These are phyloP conservation scores for Acleris cristana DNA, from an alignment of 2,888 invertebrate species.

Conservation along the genomic window DNA sequence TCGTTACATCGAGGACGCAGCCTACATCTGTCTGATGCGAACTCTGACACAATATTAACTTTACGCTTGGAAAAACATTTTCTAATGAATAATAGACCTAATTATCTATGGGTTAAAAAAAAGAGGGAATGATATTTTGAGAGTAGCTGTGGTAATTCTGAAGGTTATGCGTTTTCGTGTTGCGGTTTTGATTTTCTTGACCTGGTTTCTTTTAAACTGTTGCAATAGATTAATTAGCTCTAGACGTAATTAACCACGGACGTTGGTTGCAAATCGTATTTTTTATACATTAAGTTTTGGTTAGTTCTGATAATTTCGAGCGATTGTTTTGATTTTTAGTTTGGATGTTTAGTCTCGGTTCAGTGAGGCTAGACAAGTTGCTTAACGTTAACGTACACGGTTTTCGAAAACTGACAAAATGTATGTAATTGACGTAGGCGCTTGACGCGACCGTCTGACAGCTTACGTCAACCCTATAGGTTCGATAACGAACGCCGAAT, in stretches of 20 bases:
- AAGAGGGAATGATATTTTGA: not conserved
- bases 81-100: conserved; percentile 17
- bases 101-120: conserved; percentile 11
- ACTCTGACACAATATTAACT: conserved; percentile 52
- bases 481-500: too few species aligned
- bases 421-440: too few species aligned
- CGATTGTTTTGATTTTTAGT: not conserved
- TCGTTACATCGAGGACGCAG: conserved; percentile 58
- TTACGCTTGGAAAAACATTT: conserved; percentile 31
- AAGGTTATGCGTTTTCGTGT: conserved; percentile 66
- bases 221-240: conserved; percentile 71
- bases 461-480: too few species aligned
- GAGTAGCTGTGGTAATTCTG: conserved; percentile 40
- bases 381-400: too few species aligned
- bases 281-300: not conserved
- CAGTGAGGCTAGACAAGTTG: too few species aligned
- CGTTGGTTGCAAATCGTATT: conserved; percentile 26
- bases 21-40: conserved; percentile 63
- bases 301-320: not conserved
- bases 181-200: conserved; percentile 76
- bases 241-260: conserved; percentile 56
- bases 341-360: too few species aligned
- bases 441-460: too few species aligned
- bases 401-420: too few species aligned
- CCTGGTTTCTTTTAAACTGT: conserved; percentile 70